Evolutionary conservation across 2,113 vertebrate species (phyloP).

Genomic region (Xenotilapia caudafasciata): DNA sequence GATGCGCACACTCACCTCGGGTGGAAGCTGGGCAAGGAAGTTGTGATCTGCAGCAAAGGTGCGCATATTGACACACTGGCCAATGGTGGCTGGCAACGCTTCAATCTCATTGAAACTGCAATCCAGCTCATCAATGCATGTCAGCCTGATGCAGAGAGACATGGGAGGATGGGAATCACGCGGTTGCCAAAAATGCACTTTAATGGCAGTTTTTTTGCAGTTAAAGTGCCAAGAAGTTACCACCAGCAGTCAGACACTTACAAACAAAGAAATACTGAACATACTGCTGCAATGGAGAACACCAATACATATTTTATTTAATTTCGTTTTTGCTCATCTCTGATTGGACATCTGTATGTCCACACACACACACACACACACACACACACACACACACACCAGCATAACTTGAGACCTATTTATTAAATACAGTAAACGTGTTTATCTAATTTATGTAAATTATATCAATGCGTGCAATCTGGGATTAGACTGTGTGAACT

Average conservation of each 20-base stretch:
- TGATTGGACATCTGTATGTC: not conserved
- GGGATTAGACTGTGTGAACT: not conserved
- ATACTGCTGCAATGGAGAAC: not conserved
- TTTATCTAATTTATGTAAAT: not conserved
- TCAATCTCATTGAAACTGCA: constrained; percentile 98
- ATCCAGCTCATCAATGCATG: constrained; percentile 87
- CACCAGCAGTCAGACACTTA: not conserved
- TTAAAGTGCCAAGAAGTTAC: not conserved
- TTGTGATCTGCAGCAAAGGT: constrained; percentile 98
- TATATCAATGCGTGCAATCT: not conserved
- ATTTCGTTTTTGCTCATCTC: not conserved
- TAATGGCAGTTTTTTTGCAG: not conserved
- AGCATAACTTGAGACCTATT: not conserved
- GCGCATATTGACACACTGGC: constrained; percentile 83
- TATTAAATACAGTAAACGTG: not conserved
- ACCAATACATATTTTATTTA: not conserved
- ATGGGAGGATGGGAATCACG: not conserved
- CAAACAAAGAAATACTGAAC: not conserved
- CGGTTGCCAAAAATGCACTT: not conserved
- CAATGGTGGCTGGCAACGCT: constrained; percentile 84
- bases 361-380: too few relatives aligned
- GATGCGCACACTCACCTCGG: constrained; percentile 74
- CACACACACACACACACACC: not conserved
- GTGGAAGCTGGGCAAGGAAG: constrained; percentile 85
- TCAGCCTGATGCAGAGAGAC: constrained; percentile 66